phyloP scores from a whole-genome alignment of 2,888 invertebrate species.

The Lasioglossum morio region DNA sequence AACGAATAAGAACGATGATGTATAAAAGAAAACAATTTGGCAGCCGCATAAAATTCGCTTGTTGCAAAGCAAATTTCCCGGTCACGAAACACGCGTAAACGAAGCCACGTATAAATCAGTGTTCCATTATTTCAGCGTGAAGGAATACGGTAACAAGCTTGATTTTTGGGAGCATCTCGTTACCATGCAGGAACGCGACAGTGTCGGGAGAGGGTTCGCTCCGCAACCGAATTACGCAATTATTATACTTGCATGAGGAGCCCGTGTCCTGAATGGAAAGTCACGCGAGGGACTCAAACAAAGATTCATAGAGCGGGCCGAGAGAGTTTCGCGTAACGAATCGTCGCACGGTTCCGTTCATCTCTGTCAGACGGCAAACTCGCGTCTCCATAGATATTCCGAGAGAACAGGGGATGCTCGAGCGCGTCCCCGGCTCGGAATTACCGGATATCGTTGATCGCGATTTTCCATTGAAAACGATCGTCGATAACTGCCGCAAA shows the following conservation, averaged over 20 bases:
- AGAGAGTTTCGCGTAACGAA: constrained; percentile 56
- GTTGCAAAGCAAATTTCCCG: background rate
- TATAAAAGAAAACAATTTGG: background rate
- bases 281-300: constrained; percentile 43
- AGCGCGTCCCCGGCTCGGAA: background rate
- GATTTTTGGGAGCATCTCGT: background rate
- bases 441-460: constrained; percentile 28
- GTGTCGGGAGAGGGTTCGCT: background rate
- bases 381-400: constrained; percentile 17
- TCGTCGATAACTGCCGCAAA: constrained; percentile 20
- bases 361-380: constrained; percentile 27
- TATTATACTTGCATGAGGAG: constrained; percentile 46
- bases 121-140: background rate
- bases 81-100: background rate
- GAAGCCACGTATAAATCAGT: background rate
- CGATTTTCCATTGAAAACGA: constrained; percentile 20
- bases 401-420: background rate
- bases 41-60: background rate
- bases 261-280: constrained; percentile 23
- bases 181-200: background rate
- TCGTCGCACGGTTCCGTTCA: constrained; percentile 37
- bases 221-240: constrained; percentile 14
- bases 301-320: constrained; percentile 41
- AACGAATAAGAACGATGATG: no score
- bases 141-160: background rate